Percentiles rank a stretch among this genome's conserved stretches.
phyloP scores from a whole-genome alignment of 2,888 invertebrate species.

The Lasioglossum morio region DNA sequence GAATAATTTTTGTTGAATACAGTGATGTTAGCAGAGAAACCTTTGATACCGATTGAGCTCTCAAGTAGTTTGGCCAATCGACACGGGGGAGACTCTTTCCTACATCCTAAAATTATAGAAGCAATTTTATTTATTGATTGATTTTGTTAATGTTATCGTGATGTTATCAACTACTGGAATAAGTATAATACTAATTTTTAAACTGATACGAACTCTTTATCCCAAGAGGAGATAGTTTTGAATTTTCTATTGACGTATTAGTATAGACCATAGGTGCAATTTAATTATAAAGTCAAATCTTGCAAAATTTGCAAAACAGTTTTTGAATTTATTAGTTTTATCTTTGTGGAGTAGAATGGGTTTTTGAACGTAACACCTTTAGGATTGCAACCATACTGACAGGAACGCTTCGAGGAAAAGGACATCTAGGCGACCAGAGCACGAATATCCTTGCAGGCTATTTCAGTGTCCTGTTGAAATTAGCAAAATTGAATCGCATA shows the following conservation, averaged over 20 bases:
- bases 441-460: background rate
- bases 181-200: no score
- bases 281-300: background rate
- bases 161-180: background rate
- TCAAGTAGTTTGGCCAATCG: slow-evolving; percentile 71
- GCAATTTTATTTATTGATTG: background rate
- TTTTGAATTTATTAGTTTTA: background rate
- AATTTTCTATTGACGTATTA: background rate
- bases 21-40: slow-evolving; percentile 52
- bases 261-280: no score
- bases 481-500: background rate
- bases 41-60: slow-evolving; percentile 64
- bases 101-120: slow-evolving; percentile 22
- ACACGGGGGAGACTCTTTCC: slow-evolving; percentile 79
- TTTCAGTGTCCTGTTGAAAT: background rate
- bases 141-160: background rate
- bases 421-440: slow-evolving; percentile 2
- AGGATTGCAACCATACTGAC: slow-evolving; percentile 48
- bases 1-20: background rate
- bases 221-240: background rate
- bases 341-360: background rate
- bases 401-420: slow-evolving; percentile 22
- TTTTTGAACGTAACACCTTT: slow-evolving; percentile 27
- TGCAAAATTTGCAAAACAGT: background rate
- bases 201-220: background rate